phyloP scores from a whole-genome alignment of 1,140 invertebrate genomes.

The Glomeris maerens region DNA sequence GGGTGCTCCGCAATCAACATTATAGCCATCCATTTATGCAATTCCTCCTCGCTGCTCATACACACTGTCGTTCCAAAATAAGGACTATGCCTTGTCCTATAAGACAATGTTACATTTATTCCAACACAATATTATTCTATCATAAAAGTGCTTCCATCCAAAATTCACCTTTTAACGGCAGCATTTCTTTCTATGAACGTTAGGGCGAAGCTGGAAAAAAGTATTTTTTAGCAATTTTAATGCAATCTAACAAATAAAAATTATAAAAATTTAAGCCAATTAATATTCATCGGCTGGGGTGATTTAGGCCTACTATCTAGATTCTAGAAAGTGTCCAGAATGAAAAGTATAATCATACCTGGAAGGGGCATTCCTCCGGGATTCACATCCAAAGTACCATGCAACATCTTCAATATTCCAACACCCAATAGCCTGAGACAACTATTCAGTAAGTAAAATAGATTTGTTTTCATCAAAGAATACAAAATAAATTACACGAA shows the following conservation, averaged over 20 bases:
- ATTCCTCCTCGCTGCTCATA: conserved; percentile 51
- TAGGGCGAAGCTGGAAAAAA: conserved; percentile 47
- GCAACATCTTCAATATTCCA: conserved; percentile 63
- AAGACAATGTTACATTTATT: conserved; percentile 19
- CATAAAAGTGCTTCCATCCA: background rate
- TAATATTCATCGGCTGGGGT: background rate
- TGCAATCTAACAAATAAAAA: conserved; percentile 5
- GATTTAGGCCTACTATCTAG: background rate
- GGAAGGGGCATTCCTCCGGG: conserved; percentile 59
- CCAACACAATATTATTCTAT: background rate
- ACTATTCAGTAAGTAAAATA: conserved; percentile 3
- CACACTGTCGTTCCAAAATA: conserved; percentile 63
- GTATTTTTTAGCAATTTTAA: too few species aligned
- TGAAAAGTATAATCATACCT: conserved; percentile 32
- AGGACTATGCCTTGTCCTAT: conserved; percentile 53
- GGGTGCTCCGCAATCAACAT: conserved; percentile 53
- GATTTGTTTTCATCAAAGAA: background rate
- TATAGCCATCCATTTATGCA: conserved; percentile 56
- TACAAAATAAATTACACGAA: conserved; percentile 6
- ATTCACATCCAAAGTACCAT: conserved; percentile 67
- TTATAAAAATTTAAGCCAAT: background rate
- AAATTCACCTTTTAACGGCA: conserved; percentile 36
- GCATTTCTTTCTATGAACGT: conserved; percentile 56
- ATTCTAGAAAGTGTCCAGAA: conserved; percentile 1
- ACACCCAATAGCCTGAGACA: conserved; percentile 33